Evolutionary conservation across 2,113 vertebrate genomes (phyloP), one percentile per base, ranked within the genome.

Genomic region (Vombatus ursinus): DNA sequence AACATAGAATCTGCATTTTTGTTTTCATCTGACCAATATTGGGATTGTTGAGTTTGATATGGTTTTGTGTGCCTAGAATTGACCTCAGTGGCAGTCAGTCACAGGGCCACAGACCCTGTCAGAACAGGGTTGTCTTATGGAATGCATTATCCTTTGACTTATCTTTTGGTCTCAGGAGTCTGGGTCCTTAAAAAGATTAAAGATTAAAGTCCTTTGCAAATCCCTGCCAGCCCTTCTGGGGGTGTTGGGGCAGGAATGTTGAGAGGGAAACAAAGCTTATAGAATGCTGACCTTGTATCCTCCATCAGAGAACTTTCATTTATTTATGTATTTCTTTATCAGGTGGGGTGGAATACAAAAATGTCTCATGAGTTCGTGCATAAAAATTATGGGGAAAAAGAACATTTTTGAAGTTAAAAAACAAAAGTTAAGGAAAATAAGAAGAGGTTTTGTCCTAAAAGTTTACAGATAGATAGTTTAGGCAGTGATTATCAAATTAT

Each of bases 191-290:
- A 31, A 96, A 98, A 98, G 97, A 95, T 84, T 96, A 52, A 95
- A 98, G 98, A 98, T 98, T 98, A 98, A 98, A 97, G 97, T 95
- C 97, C 96, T 98, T 97, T 24, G 93, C 96, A 97, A 97, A 97
- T 95, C 94, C 97, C 97, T 95, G 52, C 95, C 97, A 97, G 97
- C 97, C 95, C 97, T 97, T 97, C 97, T 92, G 14, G 97, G 97
- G 90, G 0, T n/a, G 37, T 3, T 7, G 44, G 93, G 47, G 50
- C 90, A 25, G 48, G 96, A 53, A 52, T 51, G 50, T 52, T 23
- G 47, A 37, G 12, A 50, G 96, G 96, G 96, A 95, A 97, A 96
- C 97, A 95, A 68, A 93, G 96, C 97, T 96, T 47, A 91, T 95
- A 98, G 96, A 90, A 93, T 97, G 96, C 96, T 95, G 68, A 94